Percentiles rank a stretch among this genome's conserved stretches.
Conservation (phyloP, 2,888 invertebrate genomes). For the Antheraea assamensis region DNA sequence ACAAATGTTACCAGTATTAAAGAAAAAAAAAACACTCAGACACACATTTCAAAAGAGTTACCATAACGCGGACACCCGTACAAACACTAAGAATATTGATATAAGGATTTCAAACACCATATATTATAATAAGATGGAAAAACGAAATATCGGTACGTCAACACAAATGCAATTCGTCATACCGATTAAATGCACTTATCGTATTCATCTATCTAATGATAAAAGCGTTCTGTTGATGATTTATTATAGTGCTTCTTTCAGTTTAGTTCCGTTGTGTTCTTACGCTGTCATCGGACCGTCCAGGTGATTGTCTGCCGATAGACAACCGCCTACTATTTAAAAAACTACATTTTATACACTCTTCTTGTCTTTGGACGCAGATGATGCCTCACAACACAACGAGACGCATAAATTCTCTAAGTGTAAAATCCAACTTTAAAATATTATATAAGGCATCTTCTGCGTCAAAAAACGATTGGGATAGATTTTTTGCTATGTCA, state of each 20-base stretch:
- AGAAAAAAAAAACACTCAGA: not conserved
- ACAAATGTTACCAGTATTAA: not conserved
- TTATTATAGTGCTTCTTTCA: not conserved
- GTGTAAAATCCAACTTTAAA: too few species aligned
- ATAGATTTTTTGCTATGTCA: too few species aligned
- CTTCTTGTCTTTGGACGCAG: not conserved
- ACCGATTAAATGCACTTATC: conserved; percentile 11
- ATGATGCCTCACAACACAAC: too few species aligned
- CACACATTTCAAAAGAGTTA: not conserved
- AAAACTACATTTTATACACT: not conserved
- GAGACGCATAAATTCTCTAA: too few species aligned
- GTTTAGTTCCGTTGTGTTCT: not conserved
- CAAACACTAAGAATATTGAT: not conserved
- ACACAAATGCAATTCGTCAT: conserved; percentile 10
- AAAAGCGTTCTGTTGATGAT: not conserved
- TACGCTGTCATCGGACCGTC: not conserved
- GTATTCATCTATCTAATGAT: not conserved
- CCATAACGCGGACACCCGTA: not conserved
- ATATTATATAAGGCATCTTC: not conserved
- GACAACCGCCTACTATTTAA: not conserved
- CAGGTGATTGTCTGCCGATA: conserved; percentile 1
- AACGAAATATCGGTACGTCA: not conserved
- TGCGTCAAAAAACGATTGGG: too few species aligned
- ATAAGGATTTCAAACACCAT: not conserved
- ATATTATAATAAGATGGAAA: not conserved